These are phyloP conservation scores for Ophonus ardosiacus DNA, from an alignment of 2,888 invertebrate species.

Conservation along the genomic window DNA sequence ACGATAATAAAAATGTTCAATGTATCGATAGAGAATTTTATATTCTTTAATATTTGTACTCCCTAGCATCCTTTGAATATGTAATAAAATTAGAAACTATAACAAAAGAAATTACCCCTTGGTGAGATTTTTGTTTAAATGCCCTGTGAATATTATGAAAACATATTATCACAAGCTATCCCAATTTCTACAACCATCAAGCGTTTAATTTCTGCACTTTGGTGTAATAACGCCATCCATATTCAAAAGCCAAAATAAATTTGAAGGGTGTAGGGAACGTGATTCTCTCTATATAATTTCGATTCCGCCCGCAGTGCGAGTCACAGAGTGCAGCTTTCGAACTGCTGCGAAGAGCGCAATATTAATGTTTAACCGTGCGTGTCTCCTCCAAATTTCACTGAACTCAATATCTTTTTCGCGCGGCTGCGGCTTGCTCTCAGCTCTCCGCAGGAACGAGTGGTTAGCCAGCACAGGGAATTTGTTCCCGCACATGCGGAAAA, in stretches of 20 bases:
- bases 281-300: slow-evolving; percentile 8
- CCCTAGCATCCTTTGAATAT: too few species aligned
- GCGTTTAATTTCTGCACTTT: not conserved
- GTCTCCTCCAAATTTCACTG: slow-evolving; percentile 51
- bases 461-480: not conserved
- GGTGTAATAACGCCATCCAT: not conserved
- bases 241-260: slow-evolving; percentile 11
- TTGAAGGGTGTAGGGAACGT: not conserved
- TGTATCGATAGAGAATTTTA: too few species aligned
- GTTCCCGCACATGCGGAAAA: slow-evolving; percentile 2
- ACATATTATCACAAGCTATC: too few species aligned
- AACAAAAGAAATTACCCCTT: too few species aligned
- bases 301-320: not conserved
- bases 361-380: slow-evolving; percentile 55
- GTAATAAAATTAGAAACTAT: too few species aligned
- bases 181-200: not conserved
- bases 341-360: slow-evolving; percentile 4
- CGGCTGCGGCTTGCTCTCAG: not conserved
- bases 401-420: slow-evolving; percentile 49
- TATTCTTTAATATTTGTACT: too few species aligned
- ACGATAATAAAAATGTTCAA: too few species aligned
- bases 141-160: too few species aligned
- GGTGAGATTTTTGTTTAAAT: too few species aligned
- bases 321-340: not conserved
- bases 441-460: not conserved